phyloP scores from a whole-genome alignment of 2,888 invertebrate species.

The Protonemura montana region DNA sequence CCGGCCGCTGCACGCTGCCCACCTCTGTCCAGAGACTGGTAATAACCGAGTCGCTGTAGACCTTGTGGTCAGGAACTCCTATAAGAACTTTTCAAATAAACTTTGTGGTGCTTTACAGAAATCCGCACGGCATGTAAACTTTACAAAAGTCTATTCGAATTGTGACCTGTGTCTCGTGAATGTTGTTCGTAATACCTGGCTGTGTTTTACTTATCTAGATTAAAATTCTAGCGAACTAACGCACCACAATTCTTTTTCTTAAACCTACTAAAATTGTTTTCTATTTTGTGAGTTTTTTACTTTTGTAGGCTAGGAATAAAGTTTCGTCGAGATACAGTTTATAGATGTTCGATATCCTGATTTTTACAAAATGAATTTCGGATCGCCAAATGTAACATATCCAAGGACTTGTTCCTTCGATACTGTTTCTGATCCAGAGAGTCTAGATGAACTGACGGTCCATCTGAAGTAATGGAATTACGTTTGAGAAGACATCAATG shows the following conservation, averaged over 20 bases:
- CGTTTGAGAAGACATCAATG: background rate
- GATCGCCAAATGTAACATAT: no score
- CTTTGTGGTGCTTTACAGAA: background rate
- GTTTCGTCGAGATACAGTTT: no score
- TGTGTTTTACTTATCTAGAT: slow-evolving; percentile 5
- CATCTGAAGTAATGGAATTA: slow-evolving; percentile 21
- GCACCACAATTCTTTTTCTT: no score
- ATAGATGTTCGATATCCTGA: no score
- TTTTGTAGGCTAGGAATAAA: no score
- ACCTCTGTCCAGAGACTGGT: background rate
- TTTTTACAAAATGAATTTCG: no score
- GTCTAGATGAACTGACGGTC: background rate
- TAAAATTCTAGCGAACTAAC: background rate
- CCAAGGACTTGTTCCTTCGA: no score
- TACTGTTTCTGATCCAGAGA: background rate
- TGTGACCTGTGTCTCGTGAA: background rate
- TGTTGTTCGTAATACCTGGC: background rate
- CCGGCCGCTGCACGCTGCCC: no score
- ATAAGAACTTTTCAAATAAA: background rate
- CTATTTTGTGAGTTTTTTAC: no score
- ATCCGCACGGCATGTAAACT: background rate
- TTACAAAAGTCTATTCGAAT: background rate
- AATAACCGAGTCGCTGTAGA: background rate
- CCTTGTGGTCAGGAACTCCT: slow-evolving; percentile 5
- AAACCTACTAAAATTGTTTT: no score